Evolutionary conservation across 2,113 vertebrate species (phyloP).

Genomic region (Mandrillus leucophaeus): DNA sequence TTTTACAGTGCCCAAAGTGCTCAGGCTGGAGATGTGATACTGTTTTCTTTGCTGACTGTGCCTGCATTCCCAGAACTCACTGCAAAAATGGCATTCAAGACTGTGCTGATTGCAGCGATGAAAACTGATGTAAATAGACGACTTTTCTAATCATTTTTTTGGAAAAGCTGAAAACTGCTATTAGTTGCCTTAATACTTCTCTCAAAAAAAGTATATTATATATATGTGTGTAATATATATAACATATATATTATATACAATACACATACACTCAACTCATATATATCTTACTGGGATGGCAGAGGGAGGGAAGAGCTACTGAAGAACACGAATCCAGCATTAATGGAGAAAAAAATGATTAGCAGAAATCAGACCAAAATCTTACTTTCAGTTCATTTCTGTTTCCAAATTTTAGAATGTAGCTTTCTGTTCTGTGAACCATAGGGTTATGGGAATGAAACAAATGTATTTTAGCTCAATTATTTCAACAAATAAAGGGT

Average conservation of each 20-base stretch:
- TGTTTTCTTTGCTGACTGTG: constrained; percentile 74
- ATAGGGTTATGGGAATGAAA: background rate
- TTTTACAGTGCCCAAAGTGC: constrained; percentile 62
- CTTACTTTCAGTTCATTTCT: background rate
- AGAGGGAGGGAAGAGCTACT: background rate
- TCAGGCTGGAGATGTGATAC: constrained; percentile 56
- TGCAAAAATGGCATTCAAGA: constrained; percentile 68
- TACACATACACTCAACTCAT: background rate
- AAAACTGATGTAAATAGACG: constrained; percentile 55
- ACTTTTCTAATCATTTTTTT: background rate
- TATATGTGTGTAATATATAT: too few species aligned
- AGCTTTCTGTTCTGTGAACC: background rate
- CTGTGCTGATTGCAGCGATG: constrained; percentile 77
- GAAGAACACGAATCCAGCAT: background rate
- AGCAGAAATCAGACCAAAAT: background rate
- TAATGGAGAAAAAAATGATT: background rate
- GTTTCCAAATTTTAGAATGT: constrained; percentile 4
- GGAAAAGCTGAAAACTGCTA: constrained; percentile 43
- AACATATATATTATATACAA: too few species aligned
- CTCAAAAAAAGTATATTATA: background rate
- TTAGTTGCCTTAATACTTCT: background rate
- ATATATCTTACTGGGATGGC: background rate
- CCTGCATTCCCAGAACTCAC: constrained; percentile 65
- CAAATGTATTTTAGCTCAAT: background rate
- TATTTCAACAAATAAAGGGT: background rate